A percentile compares a stretch with the other conserved stretches of the same genome.
phyloP scores from a whole-genome alignment of 2,888 invertebrate genomes.

The Cryptocephalus primarius region DNA sequence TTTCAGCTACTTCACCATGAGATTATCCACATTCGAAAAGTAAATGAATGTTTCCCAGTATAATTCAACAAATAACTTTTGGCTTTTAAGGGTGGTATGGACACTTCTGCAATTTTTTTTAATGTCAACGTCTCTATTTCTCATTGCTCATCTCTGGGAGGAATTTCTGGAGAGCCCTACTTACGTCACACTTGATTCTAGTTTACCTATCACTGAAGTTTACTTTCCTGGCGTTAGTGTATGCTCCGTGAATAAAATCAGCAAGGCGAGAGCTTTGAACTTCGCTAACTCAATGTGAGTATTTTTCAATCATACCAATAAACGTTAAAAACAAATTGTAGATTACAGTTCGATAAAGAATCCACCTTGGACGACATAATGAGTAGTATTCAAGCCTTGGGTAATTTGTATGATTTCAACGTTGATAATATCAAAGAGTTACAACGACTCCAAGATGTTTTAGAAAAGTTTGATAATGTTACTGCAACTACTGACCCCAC shows the following conservation, averaged over 20 bases:
- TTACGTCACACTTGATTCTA: conserved; percentile 40
- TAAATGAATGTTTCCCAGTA: too few relatives aligned
- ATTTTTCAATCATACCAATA: too few relatives aligned
- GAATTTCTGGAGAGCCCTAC: conserved; percentile 30
- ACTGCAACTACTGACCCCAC: neutral
- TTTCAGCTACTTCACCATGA: conserved; percentile 3
- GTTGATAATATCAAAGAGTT: conserved; percentile 6
- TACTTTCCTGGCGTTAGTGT: conserved; percentile 53
- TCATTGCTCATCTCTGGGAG: conserved; percentile 7
- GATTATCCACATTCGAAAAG: neutral
- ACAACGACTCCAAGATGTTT: conserved; percentile 9
- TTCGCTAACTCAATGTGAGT: conserved; percentile 36
- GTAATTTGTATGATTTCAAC: conserved; percentile 22
- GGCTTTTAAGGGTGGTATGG: conserved; percentile 12
- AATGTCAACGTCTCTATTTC: conserved; percentile 3
- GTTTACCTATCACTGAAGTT: conserved; percentile 44
- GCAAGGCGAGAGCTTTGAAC: conserved; percentile 32
- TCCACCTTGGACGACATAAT: conserved; percentile 3
- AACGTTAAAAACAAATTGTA: too few relatives aligned
- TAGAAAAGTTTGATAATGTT: conserved; percentile 7
- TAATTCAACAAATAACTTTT: neutral
- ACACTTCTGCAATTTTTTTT: conserved; percentile 4
- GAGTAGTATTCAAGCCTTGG: conserved; percentile 17
- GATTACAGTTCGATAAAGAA: neutral
- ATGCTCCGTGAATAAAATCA: conserved; percentile 51